Percentiles rank a stretch among this genome's conserved stretches.
These are phyloP conservation scores for Andrena camellia DNA, from an alignment of 2,888 invertebrate genomes.

Conservation along the genomic window DNA sequence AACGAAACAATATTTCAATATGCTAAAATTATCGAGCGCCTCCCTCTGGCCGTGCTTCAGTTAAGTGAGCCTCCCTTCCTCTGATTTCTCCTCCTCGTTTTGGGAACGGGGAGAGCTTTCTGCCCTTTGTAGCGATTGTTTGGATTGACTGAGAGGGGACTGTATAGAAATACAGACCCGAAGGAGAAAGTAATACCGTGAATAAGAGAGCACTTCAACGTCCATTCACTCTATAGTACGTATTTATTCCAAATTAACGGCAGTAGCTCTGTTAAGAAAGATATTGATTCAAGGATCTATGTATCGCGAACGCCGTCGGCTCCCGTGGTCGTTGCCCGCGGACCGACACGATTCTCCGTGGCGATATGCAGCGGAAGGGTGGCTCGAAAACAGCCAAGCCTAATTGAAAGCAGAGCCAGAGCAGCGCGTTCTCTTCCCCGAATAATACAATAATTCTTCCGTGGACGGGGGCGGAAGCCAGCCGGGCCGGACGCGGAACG, in stretches of 20 bases:
- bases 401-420: conserved; percentile 13
- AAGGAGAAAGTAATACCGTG: neutral
- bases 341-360: neutral
- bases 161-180: neutral
- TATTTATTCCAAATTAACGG: neutral
- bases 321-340: conserved; percentile 26
- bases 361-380: conserved; percentile 7
- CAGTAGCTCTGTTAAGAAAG: neutral
- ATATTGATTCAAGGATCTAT: conserved; percentile 1
- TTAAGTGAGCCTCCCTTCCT: conserved; percentile 20
- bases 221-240: neutral
- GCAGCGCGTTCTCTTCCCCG: conserved; percentile 13
- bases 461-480: conserved; percentile 26
- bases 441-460: conserved; percentile 60
- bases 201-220: neutral
- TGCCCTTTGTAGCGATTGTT: neutral
- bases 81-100: conserved; percentile 17
- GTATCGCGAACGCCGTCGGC: conserved; percentile 23
- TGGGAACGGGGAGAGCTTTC: conserved; percentile 24
- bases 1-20: conserved; percentile 66
- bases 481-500: conserved; percentile 17
- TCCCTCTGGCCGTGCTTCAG: conserved; percentile 12
- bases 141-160: neutral
- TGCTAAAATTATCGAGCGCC: conserved; percentile 64
- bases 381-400: conserved; percentile 9